Evolutionary conservation across 2,113 vertebrate genomes (phyloP), one percentile per base, ranked within the genome.

Genomic region (Theristicus caerulescens): DNA sequence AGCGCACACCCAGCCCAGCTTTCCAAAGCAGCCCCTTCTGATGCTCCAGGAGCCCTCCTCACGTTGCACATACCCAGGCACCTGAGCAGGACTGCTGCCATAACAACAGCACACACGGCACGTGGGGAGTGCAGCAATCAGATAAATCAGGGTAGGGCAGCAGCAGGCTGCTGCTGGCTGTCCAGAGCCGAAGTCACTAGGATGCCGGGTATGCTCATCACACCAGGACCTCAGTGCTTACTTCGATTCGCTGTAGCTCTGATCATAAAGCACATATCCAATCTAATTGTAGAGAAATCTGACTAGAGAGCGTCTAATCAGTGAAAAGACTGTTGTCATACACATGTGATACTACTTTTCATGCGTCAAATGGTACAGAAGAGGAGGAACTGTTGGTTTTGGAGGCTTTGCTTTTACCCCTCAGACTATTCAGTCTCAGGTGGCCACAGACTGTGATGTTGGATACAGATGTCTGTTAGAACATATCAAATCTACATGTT

Each of bases 111-210:
- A 11, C 38, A 17, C 46, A 7, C 3, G 0, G 70, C 64, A 38
- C 7, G 1, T 2, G 3, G 44, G 51, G n/a, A 40, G 49, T 3
- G 16, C 42, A 32, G 61, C 9, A 2, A 32, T 4, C 2, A 2
- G 4, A 7, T 5, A 25, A 4, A 10, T 2, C 2, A 0, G 52
- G 31, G 34, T 16, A 8, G 26, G 38, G 34, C 44, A 52, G 51
- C 58, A 52, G 51, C 44, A 27, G 13, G 27, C 61, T 76, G 27
- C 10, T 31, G 29, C 54, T 1, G 5, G 20, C 21, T 26, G 26
- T 9, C 51, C 59, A 18, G 26, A 12, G 46, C 62, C 6, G 36
- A 31, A 42, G 32, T 38, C 76, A 3, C 24, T 4, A 12, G 34
- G 13, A 2, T 4, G 4, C 3, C 47, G 2, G 0, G 18, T 4